A percentile compares a stretch with the other conserved stretches of the same genome.
These are phyloP conservation scores for Polietes domitor DNA, from an alignment of 2,888 invertebrate genomes.

Conservation along the genomic window DNA sequence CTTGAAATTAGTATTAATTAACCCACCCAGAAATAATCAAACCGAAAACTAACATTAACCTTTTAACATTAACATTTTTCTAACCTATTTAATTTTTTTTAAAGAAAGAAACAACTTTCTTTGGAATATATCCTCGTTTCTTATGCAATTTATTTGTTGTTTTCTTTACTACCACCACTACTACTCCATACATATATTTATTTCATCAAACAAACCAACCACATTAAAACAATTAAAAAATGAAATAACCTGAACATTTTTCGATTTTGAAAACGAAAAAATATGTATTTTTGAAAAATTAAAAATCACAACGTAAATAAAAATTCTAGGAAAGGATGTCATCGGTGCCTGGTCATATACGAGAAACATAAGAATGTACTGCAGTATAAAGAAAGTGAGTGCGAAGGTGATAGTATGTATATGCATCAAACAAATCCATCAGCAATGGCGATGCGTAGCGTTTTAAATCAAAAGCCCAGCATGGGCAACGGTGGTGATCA, in stretches of 20 bases:
- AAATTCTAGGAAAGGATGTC: constrained; percentile 91
- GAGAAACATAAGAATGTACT: constrained; percentile 96
- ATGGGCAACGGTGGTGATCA: constrained; percentile 74
- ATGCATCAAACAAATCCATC: constrained; percentile 82
- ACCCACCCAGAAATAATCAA: neutral
- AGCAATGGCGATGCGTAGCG: constrained; percentile 82
- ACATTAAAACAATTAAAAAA: neutral
- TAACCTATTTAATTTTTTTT: too few species aligned
- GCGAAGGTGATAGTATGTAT: constrained; percentile 82
- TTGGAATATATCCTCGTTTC: neutral
- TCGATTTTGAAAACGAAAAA: constrained; percentile 17
- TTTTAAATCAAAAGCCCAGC: constrained; percentile 79
- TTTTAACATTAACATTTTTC: too few species aligned
- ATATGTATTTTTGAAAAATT: neutral
- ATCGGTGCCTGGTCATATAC: constrained; percentile 96
- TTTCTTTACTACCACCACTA: constrained; percentile 63
- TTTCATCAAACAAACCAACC: constrained; percentile 49
- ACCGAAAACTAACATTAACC: constrained; percentile 1
- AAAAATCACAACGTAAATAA: constrained; percentile 21
- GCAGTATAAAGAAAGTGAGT: constrained; percentile 99
- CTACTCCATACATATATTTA: too few species aligned
- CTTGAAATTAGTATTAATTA: constrained; percentile 25
- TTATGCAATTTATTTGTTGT: constrained; percentile 46
- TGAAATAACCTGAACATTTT: constrained; percentile 41
- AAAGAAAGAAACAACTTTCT: neutral